These are phyloP conservation scores for Heliconius eleuchia DNA, from an alignment of 1,140 invertebrate species.

Conservation along the genomic window DNA sequence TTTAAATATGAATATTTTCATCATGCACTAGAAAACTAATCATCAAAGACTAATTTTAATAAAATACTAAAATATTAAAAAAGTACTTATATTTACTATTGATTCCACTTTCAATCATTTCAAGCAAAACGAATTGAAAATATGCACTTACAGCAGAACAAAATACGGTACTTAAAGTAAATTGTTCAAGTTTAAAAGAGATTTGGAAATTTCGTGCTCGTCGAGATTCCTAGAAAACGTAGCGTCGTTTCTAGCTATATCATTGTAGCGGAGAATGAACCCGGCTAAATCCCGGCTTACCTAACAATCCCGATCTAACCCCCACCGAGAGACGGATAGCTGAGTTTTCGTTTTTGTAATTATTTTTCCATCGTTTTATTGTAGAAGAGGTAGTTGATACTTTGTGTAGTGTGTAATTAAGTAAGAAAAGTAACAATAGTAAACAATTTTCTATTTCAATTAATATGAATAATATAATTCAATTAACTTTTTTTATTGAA, in stretches of 20 bases:
- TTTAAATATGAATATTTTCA: no score
- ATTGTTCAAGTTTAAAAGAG: conserved; percentile 35
- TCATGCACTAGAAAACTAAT: background rate
- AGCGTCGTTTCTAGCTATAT: conserved; percentile 40
- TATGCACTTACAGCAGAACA: conserved; percentile 12
- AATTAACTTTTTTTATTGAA: no score
- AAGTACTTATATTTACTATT: background rate
- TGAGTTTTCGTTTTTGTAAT: conserved; percentile 29
- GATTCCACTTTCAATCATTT: background rate
- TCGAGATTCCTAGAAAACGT: conserved; percentile 37
- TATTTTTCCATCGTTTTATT: conserved; percentile 18
- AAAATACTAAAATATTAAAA: no score
- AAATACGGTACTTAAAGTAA: conserved; percentile 28
- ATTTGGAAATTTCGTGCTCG: conserved; percentile 28
- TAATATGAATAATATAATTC: no score
- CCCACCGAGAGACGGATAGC: conserved; percentile 44
- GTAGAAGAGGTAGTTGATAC: background rate
- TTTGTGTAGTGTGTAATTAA: no score
- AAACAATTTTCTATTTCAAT: no score
- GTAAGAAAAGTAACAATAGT: no score
- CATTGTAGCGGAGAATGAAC: conserved; percentile 47
- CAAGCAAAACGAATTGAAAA: conserved; percentile 18
- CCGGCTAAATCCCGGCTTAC: conserved; percentile 58
- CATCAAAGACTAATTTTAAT: background rate
- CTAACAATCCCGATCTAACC: conserved; percentile 37